phyloP scores from a whole-genome alignment of 2,113 vertebrate species.

The Dolichotis patagonum region DNA sequence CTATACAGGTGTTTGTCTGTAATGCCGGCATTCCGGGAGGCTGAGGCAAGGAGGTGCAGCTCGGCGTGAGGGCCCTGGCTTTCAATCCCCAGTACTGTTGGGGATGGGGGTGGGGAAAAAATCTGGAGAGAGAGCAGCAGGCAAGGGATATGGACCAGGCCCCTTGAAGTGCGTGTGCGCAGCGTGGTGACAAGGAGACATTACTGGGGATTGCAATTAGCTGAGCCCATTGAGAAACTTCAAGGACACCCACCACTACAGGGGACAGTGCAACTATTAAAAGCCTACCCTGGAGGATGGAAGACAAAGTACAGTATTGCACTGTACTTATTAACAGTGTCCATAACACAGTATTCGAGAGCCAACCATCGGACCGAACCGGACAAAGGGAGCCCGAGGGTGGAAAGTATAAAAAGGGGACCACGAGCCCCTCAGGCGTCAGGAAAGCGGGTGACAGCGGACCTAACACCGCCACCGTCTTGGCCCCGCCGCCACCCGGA shows the following conservation, averaged over 20 bases:
- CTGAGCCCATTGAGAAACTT: neutral
- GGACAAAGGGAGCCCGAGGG: too few species aligned
- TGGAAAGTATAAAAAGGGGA: too few species aligned
- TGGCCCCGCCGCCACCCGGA: too few species aligned
- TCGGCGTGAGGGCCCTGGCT: neutral
- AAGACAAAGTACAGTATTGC: too few species aligned
- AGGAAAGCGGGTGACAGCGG: neutral
- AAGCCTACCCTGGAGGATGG: neutral
- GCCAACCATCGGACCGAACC: too few species aligned
- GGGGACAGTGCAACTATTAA: neutral
- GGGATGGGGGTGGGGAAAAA: neutral
- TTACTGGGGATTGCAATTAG: neutral
- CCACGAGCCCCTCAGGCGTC: neutral
- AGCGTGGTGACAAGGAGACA: neutral
- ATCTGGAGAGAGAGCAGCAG: neutral
- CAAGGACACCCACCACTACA: neutral
- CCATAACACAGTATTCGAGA: neutral
- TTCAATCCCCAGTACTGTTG: neutral
- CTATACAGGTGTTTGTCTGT: neutral
- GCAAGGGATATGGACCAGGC: neutral
- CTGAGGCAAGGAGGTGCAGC: neutral
- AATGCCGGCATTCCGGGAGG: neutral
- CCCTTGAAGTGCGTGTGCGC: neutral
- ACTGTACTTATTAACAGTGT: too few species aligned
- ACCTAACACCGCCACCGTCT: too few species aligned